phyloP scores from a whole-genome alignment of 2,797 vertebrate species.

The Ceryle rudis region DNA sequence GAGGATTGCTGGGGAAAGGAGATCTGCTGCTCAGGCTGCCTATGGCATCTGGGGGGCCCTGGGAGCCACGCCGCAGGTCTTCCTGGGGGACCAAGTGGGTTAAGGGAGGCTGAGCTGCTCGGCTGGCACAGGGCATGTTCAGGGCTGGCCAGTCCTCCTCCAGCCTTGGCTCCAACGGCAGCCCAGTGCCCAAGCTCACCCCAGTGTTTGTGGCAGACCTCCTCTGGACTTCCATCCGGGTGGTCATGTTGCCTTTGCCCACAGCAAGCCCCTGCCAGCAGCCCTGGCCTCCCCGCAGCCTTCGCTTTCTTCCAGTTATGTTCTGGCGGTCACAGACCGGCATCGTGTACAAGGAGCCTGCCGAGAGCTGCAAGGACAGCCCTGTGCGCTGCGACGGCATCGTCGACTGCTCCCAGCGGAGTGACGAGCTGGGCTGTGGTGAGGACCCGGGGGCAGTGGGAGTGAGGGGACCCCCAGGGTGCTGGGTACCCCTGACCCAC shows the following conservation, averaged over 20 bases:
- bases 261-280: rapidly evolving
- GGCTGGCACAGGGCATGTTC: neutral
- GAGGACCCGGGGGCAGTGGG: slow-evolving; percentile 15
- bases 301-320: slow-evolving; percentile 61
- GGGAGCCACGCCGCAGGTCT: rapidly evolving
- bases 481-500: neutral
- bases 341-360: slow-evolving; percentile 77
- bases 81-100: neutral
- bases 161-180: neutral
- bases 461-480: rapidly evolving
- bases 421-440: slow-evolving; percentile 90
- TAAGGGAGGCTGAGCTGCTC: neutral
- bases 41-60: rapidly evolving
- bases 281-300: neutral
- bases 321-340: slow-evolving; percentile 76
- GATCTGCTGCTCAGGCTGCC: neutral
- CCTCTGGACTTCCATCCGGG: rapidly evolving
- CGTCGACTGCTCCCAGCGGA: slow-evolving; percentile 81
- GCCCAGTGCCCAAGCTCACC: rapidly evolving
- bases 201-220: rapidly evolving
- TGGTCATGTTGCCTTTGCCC: neutral
- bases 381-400: slow-evolving; percentile 82
- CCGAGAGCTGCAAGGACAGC: slow-evolving; percentile 80
- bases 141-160: neutral
- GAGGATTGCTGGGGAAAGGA: neutral